Base-by-base conservation (phyloP, 2,888 invertebrate species). In the Eutolmus rufibarbis region DNA sequence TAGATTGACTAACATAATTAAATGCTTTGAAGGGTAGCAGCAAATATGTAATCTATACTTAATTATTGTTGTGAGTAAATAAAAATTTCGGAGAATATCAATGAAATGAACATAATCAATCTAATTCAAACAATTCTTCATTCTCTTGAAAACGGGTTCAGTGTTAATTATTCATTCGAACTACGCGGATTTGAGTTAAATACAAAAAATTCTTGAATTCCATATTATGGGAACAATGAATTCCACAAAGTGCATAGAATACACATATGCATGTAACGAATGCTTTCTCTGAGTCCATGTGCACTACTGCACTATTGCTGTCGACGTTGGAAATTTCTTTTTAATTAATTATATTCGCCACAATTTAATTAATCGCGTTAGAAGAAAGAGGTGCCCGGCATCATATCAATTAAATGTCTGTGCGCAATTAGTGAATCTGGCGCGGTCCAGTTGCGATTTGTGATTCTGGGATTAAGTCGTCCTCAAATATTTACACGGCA, bases 371-470 rank as follows among this genome's bases (percentile, higher is more conserved):
- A 66, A 19, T 23, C 66, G 28, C 8, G 23, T 19, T 66, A 23
- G 19, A 28, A 19, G 66, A 66, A 66, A 66, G 66, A 66, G 23
- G 28, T 28, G 66, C 66, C 9, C 66, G 66, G 31, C 16, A n/a
- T 14, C 74, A 86, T n/a, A 74, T 51, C 23, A 86, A 77, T 77
- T 51, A 86, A 46, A 19, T 31, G 23, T 28, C 23, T 37, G 28
- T 8, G 31, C 28, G 34, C 43, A 86, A 46, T 86, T 86, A 86
- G 56, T 77, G 46, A 86, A 78, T 77, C 16, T 79, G 51, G 19
- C 40, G 19, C 78, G 86, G 86, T 86, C 86, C 57, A 43, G 31
- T 87, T 87, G n/a, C 57, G n/a, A 87, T 74, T 74, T 43, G 87
- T 87, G 87, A 81, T 87, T 74, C 31, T 81, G 66, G 74, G 51